Base-by-base conservation (phyloP, 2,888 invertebrate genomes). In the Micoletzkya japonica region DNA sequence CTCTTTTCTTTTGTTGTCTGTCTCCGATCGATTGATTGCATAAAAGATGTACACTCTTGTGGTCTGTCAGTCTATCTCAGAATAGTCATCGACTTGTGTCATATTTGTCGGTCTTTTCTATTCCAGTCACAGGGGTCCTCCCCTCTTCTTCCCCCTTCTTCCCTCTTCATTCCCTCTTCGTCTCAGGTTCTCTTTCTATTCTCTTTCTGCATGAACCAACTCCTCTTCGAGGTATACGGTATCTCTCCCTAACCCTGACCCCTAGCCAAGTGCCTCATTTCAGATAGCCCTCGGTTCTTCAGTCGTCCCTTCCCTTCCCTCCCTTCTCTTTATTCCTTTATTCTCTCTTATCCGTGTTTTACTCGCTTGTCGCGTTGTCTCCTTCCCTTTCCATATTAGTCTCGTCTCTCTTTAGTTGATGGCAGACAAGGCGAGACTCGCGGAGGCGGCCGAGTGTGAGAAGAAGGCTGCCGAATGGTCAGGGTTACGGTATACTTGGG, bases 371-470 rank as follows among this genome's bases (percentile, higher is more conserved):
- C 70, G 49, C 30, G 54, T 60, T 66, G 24, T 50, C 50, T 56
- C 39, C 0, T 37, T 70, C 24, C 39, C 36, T 24, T 26, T 54
- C 52, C 2, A 52, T 52, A 24, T n/a, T 44, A 50, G 50, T 50
- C 3, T 32, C 34, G 30, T 30, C 32, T 30, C 2, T 26, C 44
- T 59, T 4, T 39, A 59, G 59, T 24, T 32, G 36, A 78, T 77
- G 75, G 77, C 81, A n/a, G 70, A 75, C 50, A 59, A 75, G 0
- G 70, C 75, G 17, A 72, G 81, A 34, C 60, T 84, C n/a, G 73
- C 76, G 10, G 85, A 85, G 60, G 85, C 84, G 26, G 74, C 74
- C 32, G 81, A 81, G 30, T 85, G 85, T 67, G 77, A 81, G 70
- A 71, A 74, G 58, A 77, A 75, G 59, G 85, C 85, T 1, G 76